A percentile compares a stretch with the other conserved stretches of the same genome.
These are phyloP conservation scores for Phoebastria nigripes DNA, from an alignment of 2,797 vertebrate species.

Conservation along the genomic window DNA sequence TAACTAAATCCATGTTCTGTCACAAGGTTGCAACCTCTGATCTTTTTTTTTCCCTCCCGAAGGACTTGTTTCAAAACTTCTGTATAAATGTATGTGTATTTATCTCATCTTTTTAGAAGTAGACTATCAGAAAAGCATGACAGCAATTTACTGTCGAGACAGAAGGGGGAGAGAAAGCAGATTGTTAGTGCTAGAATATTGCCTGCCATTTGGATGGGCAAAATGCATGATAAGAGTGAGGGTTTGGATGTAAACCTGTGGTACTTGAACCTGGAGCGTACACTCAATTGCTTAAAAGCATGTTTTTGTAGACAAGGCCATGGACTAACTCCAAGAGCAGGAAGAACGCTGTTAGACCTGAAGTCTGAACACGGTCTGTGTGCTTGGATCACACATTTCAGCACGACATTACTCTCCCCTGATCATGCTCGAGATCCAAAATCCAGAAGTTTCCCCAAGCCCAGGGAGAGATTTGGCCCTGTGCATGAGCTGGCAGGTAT, in stretches of 20 bases:
- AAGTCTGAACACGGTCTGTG: not conserved
- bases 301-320: not conserved
- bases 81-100: not conserved
- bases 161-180: not conserved
- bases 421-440: not conserved
- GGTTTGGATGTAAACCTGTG: not conserved
- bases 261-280: not conserved
- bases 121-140: not conserved
- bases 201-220: not conserved
- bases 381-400: not conserved
- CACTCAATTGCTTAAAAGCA: not conserved
- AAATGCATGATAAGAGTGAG: not conserved
- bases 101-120: not conserved
- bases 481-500: not conserved
- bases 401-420: not conserved
- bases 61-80: not conserved
- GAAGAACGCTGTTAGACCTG: not conserved
- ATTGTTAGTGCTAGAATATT: not conserved
- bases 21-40: not conserved
- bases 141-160: not conserved
- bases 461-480: not conserved
- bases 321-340: not conserved
- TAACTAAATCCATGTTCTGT: conserved; percentile 8
- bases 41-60: not conserved
- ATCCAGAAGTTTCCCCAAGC: not conserved